Base-by-base conservation (phyloP, 2,888 invertebrate species). In the Mayetiola destructor region DNA sequence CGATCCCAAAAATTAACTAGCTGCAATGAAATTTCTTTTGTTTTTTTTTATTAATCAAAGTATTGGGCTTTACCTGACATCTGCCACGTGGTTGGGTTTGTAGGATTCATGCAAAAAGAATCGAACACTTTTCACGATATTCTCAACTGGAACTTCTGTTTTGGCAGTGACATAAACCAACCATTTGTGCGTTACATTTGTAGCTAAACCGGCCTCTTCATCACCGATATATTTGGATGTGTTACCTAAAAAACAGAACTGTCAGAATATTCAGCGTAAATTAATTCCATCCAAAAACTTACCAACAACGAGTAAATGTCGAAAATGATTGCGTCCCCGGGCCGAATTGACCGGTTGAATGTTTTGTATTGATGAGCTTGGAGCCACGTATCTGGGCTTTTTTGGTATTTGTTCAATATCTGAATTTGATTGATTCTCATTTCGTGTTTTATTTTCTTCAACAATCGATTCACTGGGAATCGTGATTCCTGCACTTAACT, bases 91-190 rank as follows among this genome's bases (percentile, higher is more conserved):
- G 68, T 90, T 85, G 3, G 92, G 92, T 59, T 84, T 80, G 73
- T 91, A 93, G 23, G 88, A 89, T 21, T 85, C 84, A 73, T 93
- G 90, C 57, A 93, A 75, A 61, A 84, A 80, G 65, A 90, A 89
- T 60, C 83, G 76, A 58, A 89, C 86, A 70, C 84, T 84, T 53
- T 78, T 77, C 4, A 90, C 76, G 64, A 85, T 80, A 54, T 76
- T 71, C 18, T 81, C 77, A 60, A 81, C 77, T 23, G 78, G 78
- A 60, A 73, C 72, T 27, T 79, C 78, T 59, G 79, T 75, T 57
- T 81, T 78, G 0, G 84, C 84, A 63, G 88, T 78, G 2, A 92
- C 81, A 74, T 92, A 93, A 58, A 92, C 80, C 73, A 91, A 80
- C 93, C 93, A 93, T 69, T 90, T 89, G 72, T 93, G 89, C 8